A percentile compares a stretch with the other conserved stretches of the same genome.
phyloP scores from a whole-genome alignment of 2,113 vertebrate genomes.

The Meriones unguiculatus region DNA sequence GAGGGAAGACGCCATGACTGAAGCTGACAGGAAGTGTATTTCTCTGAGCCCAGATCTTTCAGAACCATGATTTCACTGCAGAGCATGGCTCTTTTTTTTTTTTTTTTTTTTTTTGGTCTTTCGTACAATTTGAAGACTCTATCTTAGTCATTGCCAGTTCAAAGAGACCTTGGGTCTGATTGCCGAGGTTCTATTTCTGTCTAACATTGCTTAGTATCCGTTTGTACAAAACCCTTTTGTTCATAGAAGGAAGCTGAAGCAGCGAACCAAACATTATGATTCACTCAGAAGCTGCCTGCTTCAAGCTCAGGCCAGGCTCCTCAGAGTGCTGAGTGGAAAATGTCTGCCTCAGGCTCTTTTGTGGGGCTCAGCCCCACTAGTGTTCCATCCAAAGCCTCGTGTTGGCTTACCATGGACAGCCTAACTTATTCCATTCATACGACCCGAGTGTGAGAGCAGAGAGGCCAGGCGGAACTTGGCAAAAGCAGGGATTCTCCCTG shows the following conservation, averaged over 20 bases:
- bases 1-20: background rate
- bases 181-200: conserved; percentile 51
- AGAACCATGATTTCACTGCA: background rate
- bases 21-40: background rate
- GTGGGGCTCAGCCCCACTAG: accelerated
- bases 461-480: background rate
- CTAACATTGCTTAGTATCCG: conserved; percentile 3
- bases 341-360: background rate
- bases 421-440: background rate
- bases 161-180: background rate
- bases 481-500: background rate
- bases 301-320: background rate
- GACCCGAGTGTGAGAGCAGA: background rate
- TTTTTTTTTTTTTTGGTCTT: background rate
- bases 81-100: background rate
- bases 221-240: conserved; percentile 24
- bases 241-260: background rate
- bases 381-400: background rate
- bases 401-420: background rate
- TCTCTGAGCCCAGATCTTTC: background rate
- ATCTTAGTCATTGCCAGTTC: background rate
- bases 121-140: background rate
- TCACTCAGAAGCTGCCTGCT: background rate
- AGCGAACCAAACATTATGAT: background rate
- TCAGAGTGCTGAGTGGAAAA: background rate